These are phyloP conservation scores for Macroramphosus scolopax DNA, from an alignment of 2,797 vertebrate species.

Conservation along the genomic window DNA sequence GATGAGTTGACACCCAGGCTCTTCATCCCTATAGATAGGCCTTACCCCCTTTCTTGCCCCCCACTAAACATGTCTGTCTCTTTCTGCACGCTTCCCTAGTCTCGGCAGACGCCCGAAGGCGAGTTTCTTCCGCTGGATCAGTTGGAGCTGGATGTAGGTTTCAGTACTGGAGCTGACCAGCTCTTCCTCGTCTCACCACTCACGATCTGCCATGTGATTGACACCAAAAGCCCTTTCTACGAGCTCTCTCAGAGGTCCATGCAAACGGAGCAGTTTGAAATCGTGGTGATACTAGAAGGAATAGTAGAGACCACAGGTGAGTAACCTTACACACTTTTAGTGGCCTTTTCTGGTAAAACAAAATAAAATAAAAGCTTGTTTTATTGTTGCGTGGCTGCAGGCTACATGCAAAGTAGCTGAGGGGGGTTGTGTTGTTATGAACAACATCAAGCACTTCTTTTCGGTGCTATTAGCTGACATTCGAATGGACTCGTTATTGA, in stretches of 20 bases:
- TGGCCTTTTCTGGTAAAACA: too few species aligned
- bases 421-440: neutral
- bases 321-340: constrained; percentile 53
- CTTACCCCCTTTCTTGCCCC: constrained; percentile 1
- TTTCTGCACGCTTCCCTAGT: constrained; percentile 78
- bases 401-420: neutral
- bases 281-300: constrained; percentile 97
- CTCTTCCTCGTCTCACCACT: constrained; percentile 98
- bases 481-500: constrained; percentile 43
- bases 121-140: constrained; percentile 98
- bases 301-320: constrained; percentile 99
- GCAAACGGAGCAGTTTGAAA: constrained; percentile 98
- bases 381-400: constrained; percentile 21
- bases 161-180: constrained; percentile 98
- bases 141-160: constrained; percentile 98
- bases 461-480: constrained; percentile 31
- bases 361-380: neutral
- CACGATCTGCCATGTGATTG: constrained; percentile 99
- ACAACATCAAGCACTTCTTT: constrained; percentile 13
- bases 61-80: constrained; percentile 52
- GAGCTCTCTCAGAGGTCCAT: constrained; percentile 97
- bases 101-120: constrained; percentile 97
- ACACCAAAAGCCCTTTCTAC: constrained; percentile 98
- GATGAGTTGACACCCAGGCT: too few species aligned
- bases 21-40: too few species aligned